Percentiles rank a stretch among this genome's conserved stretches.
Evolutionary conservation across 2,797 vertebrate species (phyloP).

Genomic region (Paratrypauchen microcephalus): DNA sequence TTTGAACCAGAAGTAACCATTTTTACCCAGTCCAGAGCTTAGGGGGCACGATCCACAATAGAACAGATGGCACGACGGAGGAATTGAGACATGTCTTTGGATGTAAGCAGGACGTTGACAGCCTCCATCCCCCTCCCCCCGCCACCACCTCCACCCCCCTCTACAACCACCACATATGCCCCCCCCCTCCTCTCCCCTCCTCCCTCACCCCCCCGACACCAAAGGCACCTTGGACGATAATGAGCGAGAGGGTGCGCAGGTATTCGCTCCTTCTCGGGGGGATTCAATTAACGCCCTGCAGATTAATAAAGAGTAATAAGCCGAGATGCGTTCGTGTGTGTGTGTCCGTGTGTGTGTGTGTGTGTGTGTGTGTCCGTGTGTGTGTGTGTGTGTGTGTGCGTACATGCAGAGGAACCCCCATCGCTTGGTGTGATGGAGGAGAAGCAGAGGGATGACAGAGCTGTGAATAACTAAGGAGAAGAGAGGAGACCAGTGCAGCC

Average conservation of each 20-base stretch:
- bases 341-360: slow-evolving; percentile 51
- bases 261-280: slow-evolving; percentile 70
- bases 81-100: slow-evolving; percentile 45
- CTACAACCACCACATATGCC: neutral
- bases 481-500: slow-evolving; percentile 32
- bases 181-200: slow-evolving; percentile 9
- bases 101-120: slow-evolving; percentile 53
- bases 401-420: slow-evolving; percentile 45
- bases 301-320: slow-evolving; percentile 86
- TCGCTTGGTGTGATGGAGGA: slow-evolving; percentile 61
- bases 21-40: no score
- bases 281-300: slow-evolving; percentile 85
- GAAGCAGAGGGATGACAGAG: slow-evolving; percentile 42
- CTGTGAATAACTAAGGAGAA: slow-evolving; percentile 45
- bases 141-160: neutral
- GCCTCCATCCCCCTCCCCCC: slow-evolving; percentile 29
- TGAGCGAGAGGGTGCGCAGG: slow-evolving; percentile 79
- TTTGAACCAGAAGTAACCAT: no score
- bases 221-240: slow-evolving; percentile 87
- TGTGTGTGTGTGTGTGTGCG: slow-evolving; percentile 6
- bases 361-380: slow-evolving; percentile 34
- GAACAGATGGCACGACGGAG: slow-evolving; percentile 15
- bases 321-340: slow-evolving; percentile 50
- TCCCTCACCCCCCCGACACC: slow-evolving; percentile 25
- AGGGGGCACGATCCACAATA: no score